Base-by-base conservation (phyloP, 2,113 vertebrate genomes). In the Saccopteryx leptura region DNA sequence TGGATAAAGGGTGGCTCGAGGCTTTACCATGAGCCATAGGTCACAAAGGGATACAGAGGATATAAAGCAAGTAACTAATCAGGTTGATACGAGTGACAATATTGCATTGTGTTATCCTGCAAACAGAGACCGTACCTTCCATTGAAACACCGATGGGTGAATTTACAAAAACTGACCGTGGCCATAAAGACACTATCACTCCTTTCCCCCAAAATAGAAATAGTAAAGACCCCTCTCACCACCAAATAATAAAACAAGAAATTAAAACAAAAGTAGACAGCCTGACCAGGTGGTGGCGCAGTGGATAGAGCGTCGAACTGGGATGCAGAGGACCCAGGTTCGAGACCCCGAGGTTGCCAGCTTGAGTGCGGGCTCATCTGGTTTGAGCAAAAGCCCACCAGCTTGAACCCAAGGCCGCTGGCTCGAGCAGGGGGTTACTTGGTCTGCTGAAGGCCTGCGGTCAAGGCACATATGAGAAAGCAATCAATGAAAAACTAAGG, bases 231-330 rank as follows among this genome's bases (percentile, higher is more conserved):
- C 8, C 48, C 74, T 84, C 78, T 79, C 72, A 48, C 46, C n/a
- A 86, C 18, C 63, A 69, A 26, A 24, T 26, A 52, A 86, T 69
- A 63, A 90, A 66, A 58, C 9, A 52, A 69, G 58, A 63, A 87
- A 87, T 95, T 92, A 87, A 96, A 88, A 83, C 46, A 68, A 46
- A 88, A 86, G 63, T 7, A 82, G 31, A 96, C 82, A 95, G n/a
- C n/a, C n/a, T n/a, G n/a, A n/a, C n/a, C n/a, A n/a, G n/a, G n/a
- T n/a, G n/a, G n/a, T n/a, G n/a, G n/a, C n/a, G n/a, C n/a, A n/a
- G n/a, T n/a, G n/a, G n/a, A n/a, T n/a, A n/a, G n/a, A n/a, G n/a
- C n/a, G n/a, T n/a, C n/a, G n/a, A n/a, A n/a, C n/a, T n/a, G n/a
- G n/a, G n/a, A n/a, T n/a, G n/a, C n/a, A n/a, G n/a, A n/a, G n/a